These are phyloP conservation scores for Muraenolepis orangiensis DNA, from an alignment of 2,797 vertebrate genomes.

Conservation along the genomic window DNA sequence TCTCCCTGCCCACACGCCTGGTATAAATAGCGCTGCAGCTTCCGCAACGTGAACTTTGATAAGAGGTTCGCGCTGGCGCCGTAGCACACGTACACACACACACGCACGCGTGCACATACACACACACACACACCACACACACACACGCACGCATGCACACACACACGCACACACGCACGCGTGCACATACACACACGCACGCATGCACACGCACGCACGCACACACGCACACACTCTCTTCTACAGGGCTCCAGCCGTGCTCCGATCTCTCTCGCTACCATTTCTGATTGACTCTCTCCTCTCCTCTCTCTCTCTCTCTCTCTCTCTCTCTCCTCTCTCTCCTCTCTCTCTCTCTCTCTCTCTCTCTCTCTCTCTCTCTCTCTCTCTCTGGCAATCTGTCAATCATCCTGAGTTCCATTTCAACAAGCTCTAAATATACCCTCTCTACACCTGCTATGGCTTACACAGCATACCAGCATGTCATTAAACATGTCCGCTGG, in stretches of 20 bases:
- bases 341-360: no score
- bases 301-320: not conserved
- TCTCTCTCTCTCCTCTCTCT: no score
- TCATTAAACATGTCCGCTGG: not conserved
- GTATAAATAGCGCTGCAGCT: no score
- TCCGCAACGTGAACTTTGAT: no score
- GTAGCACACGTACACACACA: constrained; percentile 44
- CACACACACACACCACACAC: constrained; percentile 13
- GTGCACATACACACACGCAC: constrained; percentile 15
- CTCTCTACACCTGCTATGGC: not conserved
- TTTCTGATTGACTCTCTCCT: no score
- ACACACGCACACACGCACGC: constrained; percentile 14
- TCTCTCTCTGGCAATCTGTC: not conserved
- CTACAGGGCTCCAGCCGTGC: not conserved
- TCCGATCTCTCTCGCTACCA: no score
- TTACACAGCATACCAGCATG: not conserved
- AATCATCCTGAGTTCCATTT: not conserved
- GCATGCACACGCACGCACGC: constrained; percentile 10
- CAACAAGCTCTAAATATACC: not conserved
- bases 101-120: constrained; percentile 17
- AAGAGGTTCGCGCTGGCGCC: constrained; percentile 7
- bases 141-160: constrained; percentile 8
- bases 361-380: no score
- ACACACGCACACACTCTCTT: constrained; percentile 8
- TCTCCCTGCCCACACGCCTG: constrained; percentile 43